A percentile compares a stretch with the other conserved stretches of the same genome.
phyloP scores from a whole-genome alignment of 92 coral and sea anemone species.

The Virgularia gustaviana region DNA sequence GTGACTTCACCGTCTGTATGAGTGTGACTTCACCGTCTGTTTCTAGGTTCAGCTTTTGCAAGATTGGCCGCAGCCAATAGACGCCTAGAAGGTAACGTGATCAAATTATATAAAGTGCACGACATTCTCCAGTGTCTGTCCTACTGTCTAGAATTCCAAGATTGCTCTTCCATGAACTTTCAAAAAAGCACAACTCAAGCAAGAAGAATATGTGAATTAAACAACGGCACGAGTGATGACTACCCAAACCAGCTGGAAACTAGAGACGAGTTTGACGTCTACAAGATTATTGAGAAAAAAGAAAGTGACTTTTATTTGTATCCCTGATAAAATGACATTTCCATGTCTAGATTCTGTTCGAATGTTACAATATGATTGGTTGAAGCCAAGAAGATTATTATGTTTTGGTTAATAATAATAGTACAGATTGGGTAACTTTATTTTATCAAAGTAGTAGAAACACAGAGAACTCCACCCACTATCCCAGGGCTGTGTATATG shows the following conservation, averaged over 20 bases:
- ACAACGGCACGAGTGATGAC: not conserved
- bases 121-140: conserved; percentile 7
- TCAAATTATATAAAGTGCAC: conserved; percentile 2
- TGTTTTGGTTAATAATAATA: too few species aligned
- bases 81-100: conserved; percentile 3
- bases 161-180: conserved; percentile 14
- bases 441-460: too few species aligned
- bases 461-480: too few species aligned
- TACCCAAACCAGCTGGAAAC: not conserved
- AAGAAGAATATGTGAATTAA: conserved; percentile 2
- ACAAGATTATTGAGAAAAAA: not conserved
- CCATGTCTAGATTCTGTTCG: too few species aligned
- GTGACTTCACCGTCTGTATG: too few species aligned
- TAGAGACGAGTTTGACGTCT: not conserved
- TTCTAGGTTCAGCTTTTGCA: conserved; percentile 21
- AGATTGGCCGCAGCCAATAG: not conserved
- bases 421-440: too few species aligned
- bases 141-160: not conserved
- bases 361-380: too few species aligned
- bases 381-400: too few species aligned
- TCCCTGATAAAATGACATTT: too few species aligned
- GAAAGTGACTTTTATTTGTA: too few species aligned
- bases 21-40: too few species aligned
- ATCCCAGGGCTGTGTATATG: too few species aligned
- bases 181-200: not conserved